A percentile compares a stretch with the other conserved stretches of the same genome.
Evolutionary conservation across 2,113 vertebrate species (phyloP).

Genomic region (Xiphophorus couchianus): DNA sequence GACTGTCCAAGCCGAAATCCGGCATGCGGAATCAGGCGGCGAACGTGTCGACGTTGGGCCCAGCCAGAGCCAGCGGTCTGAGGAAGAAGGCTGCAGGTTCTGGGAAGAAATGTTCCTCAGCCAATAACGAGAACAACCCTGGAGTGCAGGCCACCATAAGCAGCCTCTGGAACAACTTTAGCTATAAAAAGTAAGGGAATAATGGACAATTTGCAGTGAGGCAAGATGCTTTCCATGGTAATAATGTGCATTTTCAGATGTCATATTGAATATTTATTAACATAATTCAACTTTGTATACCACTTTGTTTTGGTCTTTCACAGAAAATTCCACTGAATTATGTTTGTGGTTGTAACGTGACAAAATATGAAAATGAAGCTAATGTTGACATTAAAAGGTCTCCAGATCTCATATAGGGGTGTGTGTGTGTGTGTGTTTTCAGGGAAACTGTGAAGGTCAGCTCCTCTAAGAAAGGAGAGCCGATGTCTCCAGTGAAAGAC

Average conservation of each 20-base stretch:
- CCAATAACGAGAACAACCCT: conserved; percentile 86
- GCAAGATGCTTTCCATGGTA: too few species aligned
- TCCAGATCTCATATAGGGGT: accelerated
- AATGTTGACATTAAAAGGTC: too few species aligned
- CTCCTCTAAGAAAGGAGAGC: conserved; percentile 77
- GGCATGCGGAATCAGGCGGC: conserved; percentile 48
- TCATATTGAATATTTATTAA: too few species aligned
- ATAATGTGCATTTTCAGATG: too few species aligned
- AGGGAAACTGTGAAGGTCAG: conserved; percentile 83
- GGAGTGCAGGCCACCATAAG: conserved; percentile 87
- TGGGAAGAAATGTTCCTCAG: conserved; percentile 67
- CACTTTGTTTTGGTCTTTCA: too few species aligned
- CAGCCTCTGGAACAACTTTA: conserved; percentile 90
- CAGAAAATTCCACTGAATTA: too few species aligned
- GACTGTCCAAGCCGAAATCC: conserved; percentile 77
- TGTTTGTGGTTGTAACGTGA: too few species aligned
- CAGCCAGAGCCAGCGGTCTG: conserved; percentile 89
- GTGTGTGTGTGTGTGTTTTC: conserved; percentile 50
- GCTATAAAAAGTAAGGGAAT: conserved; percentile 84
- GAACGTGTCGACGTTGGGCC: conserved; percentile 75
- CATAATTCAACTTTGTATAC: too few species aligned
- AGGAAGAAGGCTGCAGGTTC: conserved; percentile 75
- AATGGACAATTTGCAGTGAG: too few species aligned
- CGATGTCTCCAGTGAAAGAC: conserved; percentile 86
- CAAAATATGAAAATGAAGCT: too few species aligned